Evolutionary conservation across 92 coral and sea anemone species (phyloP).

Genomic region (Meandrina meandrites): DNA sequence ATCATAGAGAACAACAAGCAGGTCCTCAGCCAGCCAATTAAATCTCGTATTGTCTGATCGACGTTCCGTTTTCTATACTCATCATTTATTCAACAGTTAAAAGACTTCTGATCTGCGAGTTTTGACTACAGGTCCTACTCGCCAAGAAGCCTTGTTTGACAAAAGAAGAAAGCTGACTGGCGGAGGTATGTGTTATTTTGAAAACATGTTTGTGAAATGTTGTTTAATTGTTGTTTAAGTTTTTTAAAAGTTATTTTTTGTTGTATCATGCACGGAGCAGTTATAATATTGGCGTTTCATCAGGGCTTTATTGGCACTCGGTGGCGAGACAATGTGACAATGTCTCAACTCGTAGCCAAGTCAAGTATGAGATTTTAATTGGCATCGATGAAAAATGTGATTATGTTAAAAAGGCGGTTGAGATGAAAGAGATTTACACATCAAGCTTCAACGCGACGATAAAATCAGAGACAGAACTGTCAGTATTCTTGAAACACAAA

Average conservation of each 20-base stretch:
- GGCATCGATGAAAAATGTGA: neutral
- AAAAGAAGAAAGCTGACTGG: neutral
- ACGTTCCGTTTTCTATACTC: constrained; percentile 2
- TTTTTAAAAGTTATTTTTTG: neutral
- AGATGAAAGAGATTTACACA: neutral
- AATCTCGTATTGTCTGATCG: neutral
- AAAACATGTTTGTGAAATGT: neutral
- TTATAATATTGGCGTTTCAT: neutral
- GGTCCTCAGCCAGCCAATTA: constrained; percentile 22
- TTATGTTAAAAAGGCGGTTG: neutral
- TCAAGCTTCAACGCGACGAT: neutral
- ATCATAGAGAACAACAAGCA: constrained; percentile 17
- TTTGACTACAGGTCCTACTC: constrained; percentile 4
- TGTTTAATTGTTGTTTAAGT: neutral
- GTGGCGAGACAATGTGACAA: neutral
- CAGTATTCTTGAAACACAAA: neutral
- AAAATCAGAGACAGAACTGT: neutral
- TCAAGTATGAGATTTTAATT: neutral
- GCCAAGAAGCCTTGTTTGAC: constrained; percentile 11
- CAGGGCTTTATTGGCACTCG: neutral
- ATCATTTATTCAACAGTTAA: constrained; percentile 16
- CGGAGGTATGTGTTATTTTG: constrained; percentile 21
- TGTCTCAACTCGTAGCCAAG: neutral
- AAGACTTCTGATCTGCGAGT: constrained; percentile 16
- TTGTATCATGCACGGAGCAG: neutral